Conservation (phyloP, 1,140 invertebrate species). For the Diploscapter pachys region DNA sequence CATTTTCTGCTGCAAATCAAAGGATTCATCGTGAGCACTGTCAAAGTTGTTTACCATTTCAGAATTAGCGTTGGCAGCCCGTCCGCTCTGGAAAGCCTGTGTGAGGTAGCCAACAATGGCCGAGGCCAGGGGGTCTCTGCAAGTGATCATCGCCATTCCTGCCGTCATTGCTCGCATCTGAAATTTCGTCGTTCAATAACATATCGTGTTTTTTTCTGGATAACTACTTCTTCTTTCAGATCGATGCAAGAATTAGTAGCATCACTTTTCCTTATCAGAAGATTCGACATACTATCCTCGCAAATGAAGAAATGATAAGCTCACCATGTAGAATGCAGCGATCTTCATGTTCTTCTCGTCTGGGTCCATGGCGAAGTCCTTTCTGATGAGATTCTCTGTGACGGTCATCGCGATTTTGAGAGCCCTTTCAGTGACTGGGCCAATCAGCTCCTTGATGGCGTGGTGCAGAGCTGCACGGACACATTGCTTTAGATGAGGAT, state of each 20-base stretch:
- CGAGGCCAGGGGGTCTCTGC: constrained; percentile 81
- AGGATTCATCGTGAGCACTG: not conserved
- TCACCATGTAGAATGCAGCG: constrained; percentile 26
- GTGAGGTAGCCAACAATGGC: constrained; percentile 83
- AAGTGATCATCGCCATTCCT: constrained; percentile 97
- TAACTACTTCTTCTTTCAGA: too few species aligned
- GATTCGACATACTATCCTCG: too few species aligned
- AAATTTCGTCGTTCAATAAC: constrained; percentile 74
- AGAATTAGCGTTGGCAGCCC: constrained; percentile 23
- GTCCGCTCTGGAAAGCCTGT: constrained; percentile 63
- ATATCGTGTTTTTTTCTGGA: too few species aligned
- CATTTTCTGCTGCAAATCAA: constrained; percentile 70
- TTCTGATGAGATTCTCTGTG: constrained; percentile 90
- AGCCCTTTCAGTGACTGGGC: constrained; percentile 80
- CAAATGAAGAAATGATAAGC: constrained; percentile 39
- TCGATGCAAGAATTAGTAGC: too few species aligned
- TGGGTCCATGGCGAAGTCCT: constrained; percentile 94
- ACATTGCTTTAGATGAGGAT: constrained; percentile 79
- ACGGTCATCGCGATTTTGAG: constrained; percentile 93
- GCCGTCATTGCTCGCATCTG: constrained; percentile 94
- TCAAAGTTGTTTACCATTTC: constrained; percentile 19
- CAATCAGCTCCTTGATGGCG: constrained; percentile 88
- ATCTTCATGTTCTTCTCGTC: constrained; percentile 78
- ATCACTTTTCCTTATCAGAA: too few species aligned
- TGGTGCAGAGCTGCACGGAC: constrained; percentile 82